A percentile compares a stretch with the other conserved stretches of the same genome.
These are phyloP conservation scores for Dinomys branickii DNA, from an alignment of 2,113 vertebrate species.

Conservation along the genomic window DNA sequence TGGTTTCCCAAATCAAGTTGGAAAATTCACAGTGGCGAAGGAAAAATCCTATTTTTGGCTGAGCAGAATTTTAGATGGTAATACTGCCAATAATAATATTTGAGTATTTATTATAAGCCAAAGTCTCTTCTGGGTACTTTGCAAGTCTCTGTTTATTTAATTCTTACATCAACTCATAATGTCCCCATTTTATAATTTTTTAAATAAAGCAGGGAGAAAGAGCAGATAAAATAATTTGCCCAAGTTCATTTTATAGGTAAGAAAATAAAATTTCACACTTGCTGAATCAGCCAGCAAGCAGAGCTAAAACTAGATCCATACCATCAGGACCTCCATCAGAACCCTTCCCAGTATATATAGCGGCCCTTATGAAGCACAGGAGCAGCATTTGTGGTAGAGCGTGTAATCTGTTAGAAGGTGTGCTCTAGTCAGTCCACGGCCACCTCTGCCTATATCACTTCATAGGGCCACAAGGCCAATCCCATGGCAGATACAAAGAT, in stretches of 20 bases:
- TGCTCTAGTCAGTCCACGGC: background rate
- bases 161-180: background rate
- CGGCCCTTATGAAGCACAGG: background rate
- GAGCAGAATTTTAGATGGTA: background rate
- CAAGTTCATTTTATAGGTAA: background rate
- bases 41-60: background rate
- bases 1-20: background rate
- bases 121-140: background rate
- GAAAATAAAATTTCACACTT: background rate
- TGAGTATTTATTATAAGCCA: background rate
- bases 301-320: background rate
- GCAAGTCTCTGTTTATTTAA: slow-evolving; percentile 1
- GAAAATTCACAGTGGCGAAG: background rate
- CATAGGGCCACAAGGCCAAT: background rate
- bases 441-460: background rate
- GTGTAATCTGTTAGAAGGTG: background rate
- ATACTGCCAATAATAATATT: background rate
- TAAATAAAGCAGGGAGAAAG: background rate
- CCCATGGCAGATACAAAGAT: background rate
- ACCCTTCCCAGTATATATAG: background rate
- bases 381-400: background rate
- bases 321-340: background rate
- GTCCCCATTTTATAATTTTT: background rate
- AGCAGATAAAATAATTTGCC: background rate
- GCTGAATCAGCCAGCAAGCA: background rate